Evolutionary conservation across 2,888 invertebrate species (phyloP).

Genomic region (Hypolimnas misippus): DNA sequence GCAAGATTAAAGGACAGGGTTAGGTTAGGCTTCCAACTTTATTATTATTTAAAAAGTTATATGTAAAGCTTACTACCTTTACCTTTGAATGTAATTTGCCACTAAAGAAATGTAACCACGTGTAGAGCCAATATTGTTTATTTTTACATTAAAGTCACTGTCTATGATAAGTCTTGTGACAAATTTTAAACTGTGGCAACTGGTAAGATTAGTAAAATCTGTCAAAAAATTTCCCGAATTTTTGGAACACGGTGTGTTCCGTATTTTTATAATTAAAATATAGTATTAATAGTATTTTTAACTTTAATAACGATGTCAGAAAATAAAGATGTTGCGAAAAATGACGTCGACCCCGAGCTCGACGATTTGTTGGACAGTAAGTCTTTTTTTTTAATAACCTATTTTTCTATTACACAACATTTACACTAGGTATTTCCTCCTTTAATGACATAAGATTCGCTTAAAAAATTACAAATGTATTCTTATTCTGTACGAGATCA

Average conservation of each 20-base stretch:
- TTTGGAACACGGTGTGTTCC: background rate
- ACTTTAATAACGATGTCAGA: slow-evolving; percentile 64
- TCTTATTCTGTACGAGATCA: background rate
- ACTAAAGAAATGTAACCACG: too few relatives aligned
- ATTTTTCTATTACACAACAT: slow-evolving; percentile 44
- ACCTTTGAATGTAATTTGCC: too few relatives aligned
- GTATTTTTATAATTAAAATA: slow-evolving; percentile 13
- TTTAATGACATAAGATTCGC: background rate
- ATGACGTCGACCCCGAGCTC: slow-evolving; percentile 86
- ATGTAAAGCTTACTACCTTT: too few relatives aligned
- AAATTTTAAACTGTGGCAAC: slow-evolving; percentile 28
- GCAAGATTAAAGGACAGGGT: too few relatives aligned
- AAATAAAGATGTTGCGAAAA: slow-evolving; percentile 65
- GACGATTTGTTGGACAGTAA: slow-evolving; percentile 91
- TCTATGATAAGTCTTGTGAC: slow-evolving; percentile 38
- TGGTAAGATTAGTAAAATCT: slow-evolving; percentile 24
- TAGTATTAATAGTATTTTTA: slow-evolving; percentile 1
- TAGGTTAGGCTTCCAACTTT: too few relatives aligned
- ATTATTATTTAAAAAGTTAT: too few relatives aligned
- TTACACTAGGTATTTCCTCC: background rate
- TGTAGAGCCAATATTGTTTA: background rate
- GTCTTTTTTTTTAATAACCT: slow-evolving; percentile 59
- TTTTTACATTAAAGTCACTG: background rate
- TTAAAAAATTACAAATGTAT: background rate
- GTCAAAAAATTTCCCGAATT: slow-evolving; percentile 24